Percentiles rank a stretch among this genome's conserved stretches.
Conservation (phyloP, 92 coral and sea anemone species). For the Bergia sp. region DNA sequence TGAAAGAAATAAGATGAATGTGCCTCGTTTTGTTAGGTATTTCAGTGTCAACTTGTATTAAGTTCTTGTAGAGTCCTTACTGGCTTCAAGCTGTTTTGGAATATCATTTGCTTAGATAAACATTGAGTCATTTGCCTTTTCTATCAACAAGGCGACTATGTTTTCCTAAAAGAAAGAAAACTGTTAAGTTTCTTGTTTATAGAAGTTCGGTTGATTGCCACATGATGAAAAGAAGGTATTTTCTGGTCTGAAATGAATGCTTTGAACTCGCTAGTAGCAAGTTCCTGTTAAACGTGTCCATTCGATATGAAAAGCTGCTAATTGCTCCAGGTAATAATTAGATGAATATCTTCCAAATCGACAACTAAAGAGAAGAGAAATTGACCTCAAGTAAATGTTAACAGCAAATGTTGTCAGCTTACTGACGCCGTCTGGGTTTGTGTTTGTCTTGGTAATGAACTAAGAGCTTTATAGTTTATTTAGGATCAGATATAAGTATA, state of each 20-base stretch:
- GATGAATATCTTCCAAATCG: neutral
- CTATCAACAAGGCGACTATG: neutral
- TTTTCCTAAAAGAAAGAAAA: neutral
- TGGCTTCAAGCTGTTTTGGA: neutral
- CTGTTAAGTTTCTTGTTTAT: neutral
- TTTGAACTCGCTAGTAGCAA: neutral
- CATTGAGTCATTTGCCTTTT: too few species aligned
- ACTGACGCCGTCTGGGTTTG: neutral
- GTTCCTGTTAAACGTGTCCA: neutral
- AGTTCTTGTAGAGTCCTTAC: neutral
- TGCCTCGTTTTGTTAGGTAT: neutral
- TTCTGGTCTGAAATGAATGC: too few species aligned
- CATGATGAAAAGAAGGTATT: neutral
- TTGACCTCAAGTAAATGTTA: neutral
- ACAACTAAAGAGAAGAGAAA: conserved; percentile 9
- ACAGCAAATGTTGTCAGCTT: neutral
- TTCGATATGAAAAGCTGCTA: neutral
- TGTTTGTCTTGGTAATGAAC: conserved; percentile 18
- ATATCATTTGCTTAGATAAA: neutral
- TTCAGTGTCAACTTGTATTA: neutral
- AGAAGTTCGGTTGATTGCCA: neutral
- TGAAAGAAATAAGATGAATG: neutral
- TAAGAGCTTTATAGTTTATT: conserved; percentile 15
- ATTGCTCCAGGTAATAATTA: neutral
- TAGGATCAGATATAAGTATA: neutral